These are phyloP conservation scores for Larimichthys polyactis DNA, from an alignment of 2,113 vertebrate genomes.

Conservation along the genomic window DNA sequence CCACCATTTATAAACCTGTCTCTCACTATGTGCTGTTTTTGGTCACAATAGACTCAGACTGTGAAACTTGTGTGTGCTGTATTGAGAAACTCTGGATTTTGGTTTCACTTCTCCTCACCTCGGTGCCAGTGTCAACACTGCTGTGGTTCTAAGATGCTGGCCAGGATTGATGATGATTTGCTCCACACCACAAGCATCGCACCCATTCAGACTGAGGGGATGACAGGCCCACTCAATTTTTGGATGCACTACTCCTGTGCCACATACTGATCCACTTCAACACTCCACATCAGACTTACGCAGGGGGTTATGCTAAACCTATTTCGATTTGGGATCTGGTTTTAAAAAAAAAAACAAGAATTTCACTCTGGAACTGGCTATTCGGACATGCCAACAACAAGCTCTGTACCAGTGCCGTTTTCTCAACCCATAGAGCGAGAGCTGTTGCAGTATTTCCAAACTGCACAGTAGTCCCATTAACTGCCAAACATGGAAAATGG, in stretches of 20 bases:
- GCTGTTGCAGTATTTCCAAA: slow-evolving; percentile 16
- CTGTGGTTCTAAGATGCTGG: slow-evolving; percentile 67
- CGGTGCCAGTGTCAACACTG: slow-evolving; percentile 76
- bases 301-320: slow-evolving; percentile 25
- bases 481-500: slow-evolving; percentile 33
- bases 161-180: slow-evolving; percentile 71
- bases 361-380: slow-evolving; percentile 19
- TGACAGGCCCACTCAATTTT: slow-evolving; percentile 67
- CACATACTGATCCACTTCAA: slow-evolving; percentile 31
- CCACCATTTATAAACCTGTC: slow-evolving; percentile 3
- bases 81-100: slow-evolving; percentile 68
- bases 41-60: slow-evolving; percentile 65
- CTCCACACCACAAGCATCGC: slow-evolving; percentile 52
- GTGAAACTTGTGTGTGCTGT: slow-evolving; percentile 48
- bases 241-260: slow-evolving; percentile 45
- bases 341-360: slow-evolving; percentile 17
- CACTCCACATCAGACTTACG: slow-evolving; percentile 31
- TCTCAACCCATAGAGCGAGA: slow-evolving; percentile 10
- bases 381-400: slow-evolving; percentile 21
- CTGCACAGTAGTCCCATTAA: background rate
- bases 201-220: slow-evolving; percentile 62
- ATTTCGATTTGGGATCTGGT: slow-evolving; percentile 36
- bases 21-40: slow-evolving; percentile 45
- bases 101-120: slow-evolving; percentile 74
- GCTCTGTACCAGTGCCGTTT: background rate